Percentiles rank a stretch among this genome's conserved stretches.
Evolutionary conservation across 2,888 invertebrate genomes (phyloP).

Genomic region (Yponomeuta plumbellus): DNA sequence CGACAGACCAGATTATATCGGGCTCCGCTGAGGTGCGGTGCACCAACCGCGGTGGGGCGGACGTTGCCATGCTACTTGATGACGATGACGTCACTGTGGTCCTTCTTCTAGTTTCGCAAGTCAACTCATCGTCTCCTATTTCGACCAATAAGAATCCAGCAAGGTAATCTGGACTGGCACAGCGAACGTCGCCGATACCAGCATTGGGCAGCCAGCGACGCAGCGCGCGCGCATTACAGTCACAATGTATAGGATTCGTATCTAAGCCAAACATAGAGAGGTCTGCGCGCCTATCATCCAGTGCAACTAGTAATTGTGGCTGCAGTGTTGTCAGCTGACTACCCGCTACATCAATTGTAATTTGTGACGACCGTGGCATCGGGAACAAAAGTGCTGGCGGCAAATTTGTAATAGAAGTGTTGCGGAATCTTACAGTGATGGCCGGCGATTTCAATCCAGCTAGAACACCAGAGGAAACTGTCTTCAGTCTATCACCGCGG

Average conservation of each 20-base stretch:
- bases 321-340: slow-evolving; percentile 86
- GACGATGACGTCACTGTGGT: slow-evolving; percentile 59
- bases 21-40: slow-evolving; percentile 84
- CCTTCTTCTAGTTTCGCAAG: slow-evolving; percentile 82
- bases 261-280: slow-evolving; percentile 84
- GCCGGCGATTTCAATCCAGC: slow-evolving; percentile 86
- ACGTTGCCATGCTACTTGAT: slow-evolving; percentile 60
- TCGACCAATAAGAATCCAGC: slow-evolving; percentile 82
- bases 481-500: slow-evolving; percentile 83
- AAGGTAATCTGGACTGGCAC: slow-evolving; percentile 83
- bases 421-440: slow-evolving; percentile 84
- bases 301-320: slow-evolving; percentile 85
- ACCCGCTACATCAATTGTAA: slow-evolving; percentile 86
- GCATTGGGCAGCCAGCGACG: slow-evolving; percentile 85
- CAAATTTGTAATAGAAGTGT: slow-evolving; percentile 86
- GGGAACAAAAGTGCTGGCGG: slow-evolving; percentile 91
- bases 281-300: slow-evolving; percentile 88
- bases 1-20: slow-evolving; percentile 92
- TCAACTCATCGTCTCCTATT: slow-evolving; percentile 87
- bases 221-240: slow-evolving; percentile 88
- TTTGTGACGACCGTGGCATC: slow-evolving; percentile 88
- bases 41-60: slow-evolving; percentile 69
- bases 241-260: slow-evolving; percentile 89
- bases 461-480: slow-evolving; percentile 88
- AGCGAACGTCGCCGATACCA: slow-evolving; percentile 78